A percentile compares a stretch with the other conserved stretches of the same genome.
Conservation (phyloP, 2,797 vertebrate species). For the Lates japonicus region DNA sequence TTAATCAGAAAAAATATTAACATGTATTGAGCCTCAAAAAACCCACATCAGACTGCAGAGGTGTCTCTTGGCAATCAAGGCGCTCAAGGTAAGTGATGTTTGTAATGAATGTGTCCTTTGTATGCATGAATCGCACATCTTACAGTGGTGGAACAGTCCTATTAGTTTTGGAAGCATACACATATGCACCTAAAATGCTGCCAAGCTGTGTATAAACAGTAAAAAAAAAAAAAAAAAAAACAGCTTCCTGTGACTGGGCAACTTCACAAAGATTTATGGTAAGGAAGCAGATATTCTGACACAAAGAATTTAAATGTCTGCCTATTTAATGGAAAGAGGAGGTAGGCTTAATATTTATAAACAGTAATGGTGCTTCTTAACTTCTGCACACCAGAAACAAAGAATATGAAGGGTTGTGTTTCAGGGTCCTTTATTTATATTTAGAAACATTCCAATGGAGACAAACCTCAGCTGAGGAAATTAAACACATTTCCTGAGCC, state of each 20-base stretch:
- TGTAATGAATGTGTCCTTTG: slow-evolving; percentile 17
- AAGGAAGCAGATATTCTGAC: neutral
- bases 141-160: neutral
- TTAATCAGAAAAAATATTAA: slow-evolving; percentile 2
- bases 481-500: slow-evolving; percentile 11
- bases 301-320: neutral
- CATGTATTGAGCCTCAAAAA: neutral
- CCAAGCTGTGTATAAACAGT: neutral
- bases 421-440: neutral
- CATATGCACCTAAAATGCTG: neutral
- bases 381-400: neutral
- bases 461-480: slow-evolving; percentile 15
- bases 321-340: neutral
- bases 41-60: neutral
- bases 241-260: neutral
- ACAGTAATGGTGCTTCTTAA: neutral
- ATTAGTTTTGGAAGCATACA: neutral
- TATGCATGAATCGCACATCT: slow-evolving; percentile 6
- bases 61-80: slow-evolving; percentile 41
- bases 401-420: neutral
- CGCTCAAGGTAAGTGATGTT: slow-evolving; percentile 10
- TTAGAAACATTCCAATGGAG: slow-evolving; percentile 11
- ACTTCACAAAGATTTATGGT: neutral
- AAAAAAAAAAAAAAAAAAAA: neutral
- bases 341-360: neutral